These are phyloP conservation scores for Equus przewalskii DNA, from an alignment of 2,113 vertebrate genomes.

Conservation along the genomic window DNA sequence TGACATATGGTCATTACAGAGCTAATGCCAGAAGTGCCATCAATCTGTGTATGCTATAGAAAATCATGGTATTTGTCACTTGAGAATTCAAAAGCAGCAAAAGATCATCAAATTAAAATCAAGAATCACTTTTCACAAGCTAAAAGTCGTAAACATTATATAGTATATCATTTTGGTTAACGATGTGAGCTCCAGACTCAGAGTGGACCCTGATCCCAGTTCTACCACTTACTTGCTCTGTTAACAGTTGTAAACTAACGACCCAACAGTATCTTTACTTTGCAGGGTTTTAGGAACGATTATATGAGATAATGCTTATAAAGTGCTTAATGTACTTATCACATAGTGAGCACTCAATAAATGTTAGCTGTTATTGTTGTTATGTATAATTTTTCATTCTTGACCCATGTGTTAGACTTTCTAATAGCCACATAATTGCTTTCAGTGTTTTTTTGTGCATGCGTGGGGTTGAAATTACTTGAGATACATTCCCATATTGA, in stretches of 20 bases:
- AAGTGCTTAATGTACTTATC: background rate
- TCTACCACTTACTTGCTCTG: background rate
- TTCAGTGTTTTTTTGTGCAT: background rate
- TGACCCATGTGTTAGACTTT: background rate
- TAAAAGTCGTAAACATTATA: slow-evolving; percentile 22
- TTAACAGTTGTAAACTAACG: slow-evolving; percentile 19
- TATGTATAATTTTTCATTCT: slow-evolving; percentile 54
- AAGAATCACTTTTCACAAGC: slow-evolving; percentile 25
- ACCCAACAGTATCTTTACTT: background rate
- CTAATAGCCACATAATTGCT: background rate
- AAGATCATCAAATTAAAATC: slow-evolving; percentile 46
- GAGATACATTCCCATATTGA: background rate
- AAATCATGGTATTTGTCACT: slow-evolving; percentile 34
- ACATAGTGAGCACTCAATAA: slow-evolving; percentile 32
- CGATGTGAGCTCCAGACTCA: background rate
- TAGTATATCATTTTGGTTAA: background rate
- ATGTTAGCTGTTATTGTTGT: background rate
- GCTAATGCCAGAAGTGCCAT: background rate
- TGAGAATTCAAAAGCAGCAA: slow-evolving; percentile 44
- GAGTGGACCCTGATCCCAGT: background rate
- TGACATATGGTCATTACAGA: slow-evolving; percentile 66
- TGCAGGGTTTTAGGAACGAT: background rate
- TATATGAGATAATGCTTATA: slow-evolving; percentile 10
- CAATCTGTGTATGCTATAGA: background rate
- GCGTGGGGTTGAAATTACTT: slow-evolving; percentile 24